Evolutionary conservation across 2,888 invertebrate genomes (phyloP), one percentile per base, ranked within the genome.

Genomic region (Eurois occulta): DNA sequence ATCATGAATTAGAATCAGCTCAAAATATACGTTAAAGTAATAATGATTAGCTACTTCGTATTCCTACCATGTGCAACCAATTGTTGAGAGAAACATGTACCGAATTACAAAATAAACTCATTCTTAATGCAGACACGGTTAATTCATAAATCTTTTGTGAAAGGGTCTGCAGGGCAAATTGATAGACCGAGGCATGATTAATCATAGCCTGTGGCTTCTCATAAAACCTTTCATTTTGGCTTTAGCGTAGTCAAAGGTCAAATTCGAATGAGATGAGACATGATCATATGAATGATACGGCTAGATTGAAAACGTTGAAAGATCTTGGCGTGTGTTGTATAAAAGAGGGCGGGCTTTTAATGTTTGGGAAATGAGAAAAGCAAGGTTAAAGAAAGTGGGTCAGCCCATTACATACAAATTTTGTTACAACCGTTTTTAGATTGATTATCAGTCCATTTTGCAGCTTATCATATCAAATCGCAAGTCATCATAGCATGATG

Each of bases 1-100:
- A 81, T 75, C 80, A 69, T 21, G 84, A 71, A 78, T 85, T 77
- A 76, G 74, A 86, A 86, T 80, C 67, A 66, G 74, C 65, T 84
- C 78, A 67, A 38, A 76, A 71, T 69, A 64, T 46, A 87, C 87
- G 81, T 58, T 10, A 24, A 68, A 35, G 28, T n/a, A 78, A 83
- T 84, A 84, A 66, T 60, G 72, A 84, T 84, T 60, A 78, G 43
- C 52, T 65, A 65, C 60, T 86, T 86, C 3, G 24, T 83, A 84
- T 84, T 82, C 84, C 16, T 41, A 38, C 3, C 24, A 41, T 48
- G 86, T 83, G 3, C 83, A 16, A 65, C 66, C 86, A 84, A 84
- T 84, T 86, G 77, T 70, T 48, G 58, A 70, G 16, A 24, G n/a
- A 75, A 75, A 48, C 84, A 82, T 83, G 86, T 21, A 13, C 13